Base-by-base conservation (phyloP, 2,888 invertebrate species). In the Melanchra persicariae region DNA sequence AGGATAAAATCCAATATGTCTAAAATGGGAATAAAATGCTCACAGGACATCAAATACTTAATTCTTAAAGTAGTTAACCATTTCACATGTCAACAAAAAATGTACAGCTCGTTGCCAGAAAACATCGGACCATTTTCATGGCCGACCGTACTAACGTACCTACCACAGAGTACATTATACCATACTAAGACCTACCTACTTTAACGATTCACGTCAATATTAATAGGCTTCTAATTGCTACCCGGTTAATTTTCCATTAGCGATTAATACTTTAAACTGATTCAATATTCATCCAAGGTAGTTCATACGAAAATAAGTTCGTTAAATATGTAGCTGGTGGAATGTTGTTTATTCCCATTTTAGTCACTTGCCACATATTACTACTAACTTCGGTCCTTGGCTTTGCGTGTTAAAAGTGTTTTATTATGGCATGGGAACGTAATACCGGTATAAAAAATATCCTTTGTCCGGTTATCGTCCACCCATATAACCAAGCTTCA, bases 241-340 rank as follows among this genome's bases (percentile, higher is more conserved):
- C 3, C 5, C 17, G 4, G 26, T 40, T n/a, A 47, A 49, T 49
- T n/a, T 19, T 19, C 37, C 24, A 34, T 37, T 19, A 15, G 10
- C 15, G 9, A 65, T 30, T 17, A 15, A 65, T 51, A 40, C 22
- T 51, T 51, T 22, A 67, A 51, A 26, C 65, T 40, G 26, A 40
- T 30, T 65, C 3, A 1, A 67, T 67, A 51, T 63, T 63, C 17
- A 67, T n/a, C 26, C 26, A 22, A 49, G 26, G 22, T 22, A 37
- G 15, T 55, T 17, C 30, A 30, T 55, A 40, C 26, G 40, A 37
- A 52, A 37, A 40, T 55, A 6, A n/a, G 8, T 26, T 40, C 26
- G 6, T 51, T 22, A 22, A 64, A 40, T 66, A 66, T 26, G 47
- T 17, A 26, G 15, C n/a, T n/a, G 0, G 22, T n/a, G 17, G 37